Evolutionary conservation across 2,888 invertebrate species (phyloP).

Genomic region (Dromius quadrimaculatus): DNA sequence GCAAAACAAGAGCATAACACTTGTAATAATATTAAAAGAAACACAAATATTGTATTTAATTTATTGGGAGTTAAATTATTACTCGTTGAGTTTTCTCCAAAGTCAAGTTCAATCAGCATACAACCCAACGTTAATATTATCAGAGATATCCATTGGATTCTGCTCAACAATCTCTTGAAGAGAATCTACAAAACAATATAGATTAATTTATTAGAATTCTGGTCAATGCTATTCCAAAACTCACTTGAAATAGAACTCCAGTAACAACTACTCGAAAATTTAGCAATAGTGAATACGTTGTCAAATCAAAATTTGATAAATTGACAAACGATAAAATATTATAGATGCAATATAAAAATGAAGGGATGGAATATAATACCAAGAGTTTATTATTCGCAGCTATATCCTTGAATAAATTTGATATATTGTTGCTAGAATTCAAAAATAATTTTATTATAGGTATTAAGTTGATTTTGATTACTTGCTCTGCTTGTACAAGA

Average conservation of each 20-base stretch:
- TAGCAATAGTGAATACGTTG: conserved; percentile 90
- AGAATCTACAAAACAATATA: conserved; percentile 75
- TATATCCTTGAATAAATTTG: not conserved
- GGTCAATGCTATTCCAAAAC: conserved; percentile 32
- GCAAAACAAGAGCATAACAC: conserved; percentile 93
- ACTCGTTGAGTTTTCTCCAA: conserved; percentile 57
- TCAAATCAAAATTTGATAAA: conserved; percentile 91
- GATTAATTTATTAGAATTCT: not conserved
- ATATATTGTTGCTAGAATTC: not conserved
- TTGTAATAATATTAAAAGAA: conserved; percentile 71
- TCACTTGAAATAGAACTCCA: conserved; percentile 91
- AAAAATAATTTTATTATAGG: not conserved
- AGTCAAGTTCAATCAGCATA: conserved; percentile 86
- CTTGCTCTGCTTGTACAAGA: no score
- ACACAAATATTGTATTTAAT: not conserved
- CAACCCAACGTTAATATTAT: conserved; percentile 89
- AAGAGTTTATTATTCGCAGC: conserved; percentile 73
- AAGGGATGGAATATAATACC: conserved; percentile 88
- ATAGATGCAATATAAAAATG: conserved; percentile 91
- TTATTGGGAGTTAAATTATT: conserved; percentile 1
- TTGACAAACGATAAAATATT: conserved; percentile 94
- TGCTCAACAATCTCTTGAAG: conserved; percentile 84
- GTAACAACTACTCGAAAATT: conserved; percentile 94
- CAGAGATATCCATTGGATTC: conserved; percentile 91
- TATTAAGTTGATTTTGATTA: no score